Base-by-base conservation (phyloP, 2,888 invertebrate species). In the Aphidoletes aphidimyza region DNA sequence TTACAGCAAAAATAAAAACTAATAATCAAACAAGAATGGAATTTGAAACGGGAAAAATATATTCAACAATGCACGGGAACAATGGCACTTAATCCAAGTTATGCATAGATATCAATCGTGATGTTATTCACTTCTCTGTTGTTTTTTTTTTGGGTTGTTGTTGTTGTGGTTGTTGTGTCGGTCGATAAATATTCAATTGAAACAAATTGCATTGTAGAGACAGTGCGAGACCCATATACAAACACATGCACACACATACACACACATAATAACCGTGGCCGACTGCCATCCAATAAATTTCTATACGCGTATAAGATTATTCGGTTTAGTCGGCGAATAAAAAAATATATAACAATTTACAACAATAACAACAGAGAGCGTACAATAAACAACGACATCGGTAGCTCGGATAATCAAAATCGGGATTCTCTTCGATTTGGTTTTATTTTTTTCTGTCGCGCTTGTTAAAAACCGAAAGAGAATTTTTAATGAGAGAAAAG, bases 101-200 rank as follows among this genome's bases (percentile, higher is more conserved):
- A 69, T 69, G 69, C 69, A 69, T 69, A 69, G 69, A 69, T 69
- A 69, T 69, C 30, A 69, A 30, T 69, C 69, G 30, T 69, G 69
- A 69, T 69, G 69, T 30, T 69, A 69, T 69, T 69, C 69, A 69
- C 69, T 69, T 69, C 30, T n/a, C n/a, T n/a, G n/a, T n/a, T n/a
- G n/a, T n/a, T n/a, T n/a, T n/a, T n/a, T n/a, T n/a, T n/a, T n/a
- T n/a, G n/a, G n/a, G n/a, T n/a, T n/a, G n/a, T n/a, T n/a, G n/a
- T n/a, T n/a, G n/a, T n/a, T n/a, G n/a, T n/a, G n/a, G n/a, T n/a
- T n/a, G n/a, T n/a, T n/a, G n/a, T n/a, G n/a, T 69, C 34, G 69
- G 69, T 69, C 69, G 69, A 69, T 69, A 69, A 69, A 26, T 69
- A 69, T 69, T 69, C 69, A 69, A 69, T 69, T 69, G 30, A 69